phyloP scores from a whole-genome alignment of 2,797 vertebrate species.

The Dipus sagitta region DNA sequence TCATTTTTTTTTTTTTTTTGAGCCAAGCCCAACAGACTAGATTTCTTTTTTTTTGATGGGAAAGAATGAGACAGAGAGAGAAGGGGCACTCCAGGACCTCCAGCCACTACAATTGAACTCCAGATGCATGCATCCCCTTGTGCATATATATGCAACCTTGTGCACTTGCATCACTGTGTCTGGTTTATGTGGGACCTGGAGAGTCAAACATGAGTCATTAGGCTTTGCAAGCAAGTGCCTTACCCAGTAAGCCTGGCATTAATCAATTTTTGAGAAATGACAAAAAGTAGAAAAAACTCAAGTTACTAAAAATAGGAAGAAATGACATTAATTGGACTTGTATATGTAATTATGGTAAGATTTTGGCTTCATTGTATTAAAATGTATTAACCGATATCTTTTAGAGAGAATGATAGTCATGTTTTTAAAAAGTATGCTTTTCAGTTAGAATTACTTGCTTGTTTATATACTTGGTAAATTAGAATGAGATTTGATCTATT shows the following conservation, averaged over 20 bases:
- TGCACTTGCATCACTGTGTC: no score
- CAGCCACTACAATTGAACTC: no score
- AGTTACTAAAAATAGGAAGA: constrained; percentile 53
- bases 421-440: constrained; percentile 32
- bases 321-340: background rate
- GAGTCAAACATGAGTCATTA: no score
- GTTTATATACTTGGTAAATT: constrained; percentile 45
- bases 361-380: constrained; percentile 54
- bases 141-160: no score
- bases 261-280: constrained; percentile 37
- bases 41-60: no score
- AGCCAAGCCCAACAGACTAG: no score
- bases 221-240: background rate
- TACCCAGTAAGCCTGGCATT: background rate
- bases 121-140: no score
- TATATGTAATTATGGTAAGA: constrained; percentile 35
- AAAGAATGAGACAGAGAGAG: no score
- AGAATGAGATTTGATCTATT: constrained; percentile 15
- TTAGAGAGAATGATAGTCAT: background rate
- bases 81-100: no score
- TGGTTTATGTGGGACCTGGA: no score
- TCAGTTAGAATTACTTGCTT: constrained; percentile 21
- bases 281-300: background rate
- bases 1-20: no score
- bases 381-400: constrained; percentile 16